These are phyloP conservation scores for Sebastes elongatus DNA, from an alignment of 2,797 vertebrate genomes.

Conservation along the genomic window DNA sequence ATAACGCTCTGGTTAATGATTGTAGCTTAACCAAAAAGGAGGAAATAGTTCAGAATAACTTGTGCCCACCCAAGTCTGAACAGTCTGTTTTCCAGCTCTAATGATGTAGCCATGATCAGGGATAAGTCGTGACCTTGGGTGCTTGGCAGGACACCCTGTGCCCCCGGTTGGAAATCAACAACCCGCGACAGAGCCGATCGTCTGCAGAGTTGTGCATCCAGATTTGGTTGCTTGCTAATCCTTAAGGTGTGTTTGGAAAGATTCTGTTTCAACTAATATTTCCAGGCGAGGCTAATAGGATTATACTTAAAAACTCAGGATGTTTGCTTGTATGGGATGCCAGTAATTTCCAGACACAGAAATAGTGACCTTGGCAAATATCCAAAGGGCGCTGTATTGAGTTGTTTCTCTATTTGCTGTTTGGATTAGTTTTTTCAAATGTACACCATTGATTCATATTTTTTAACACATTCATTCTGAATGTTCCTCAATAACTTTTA, in stretches of 20 bases:
- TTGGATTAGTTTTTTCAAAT: background rate
- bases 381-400: background rate
- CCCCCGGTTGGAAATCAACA: constrained; percentile 40
- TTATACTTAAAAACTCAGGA: constrained; percentile 37
- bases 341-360: constrained; percentile 29
- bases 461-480: background rate
- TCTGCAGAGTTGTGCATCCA: constrained; percentile 25
- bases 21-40: constrained; percentile 30
- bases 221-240: constrained; percentile 39
- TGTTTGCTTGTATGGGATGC: constrained; percentile 22
- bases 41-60: constrained; percentile 52
- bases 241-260: constrained; percentile 46
- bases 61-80: constrained; percentile 57
- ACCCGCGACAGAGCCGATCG: constrained; percentile 30
- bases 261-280: constrained; percentile 51
- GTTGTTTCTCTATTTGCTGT: background rate
- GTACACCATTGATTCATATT: background rate
- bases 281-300: constrained; percentile 48
- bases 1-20: background rate
- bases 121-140: constrained; percentile 56
- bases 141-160: constrained; percentile 55
- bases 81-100: constrained; percentile 54
- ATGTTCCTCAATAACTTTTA: background rate
- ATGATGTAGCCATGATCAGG: constrained; percentile 55
- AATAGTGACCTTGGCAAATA: constrained; percentile 13